Evolutionary conservation across 2,888 invertebrate genomes (phyloP), one percentile per base, ranked within the genome.

Genomic region (Sarcophaga caerulescens): DNA sequence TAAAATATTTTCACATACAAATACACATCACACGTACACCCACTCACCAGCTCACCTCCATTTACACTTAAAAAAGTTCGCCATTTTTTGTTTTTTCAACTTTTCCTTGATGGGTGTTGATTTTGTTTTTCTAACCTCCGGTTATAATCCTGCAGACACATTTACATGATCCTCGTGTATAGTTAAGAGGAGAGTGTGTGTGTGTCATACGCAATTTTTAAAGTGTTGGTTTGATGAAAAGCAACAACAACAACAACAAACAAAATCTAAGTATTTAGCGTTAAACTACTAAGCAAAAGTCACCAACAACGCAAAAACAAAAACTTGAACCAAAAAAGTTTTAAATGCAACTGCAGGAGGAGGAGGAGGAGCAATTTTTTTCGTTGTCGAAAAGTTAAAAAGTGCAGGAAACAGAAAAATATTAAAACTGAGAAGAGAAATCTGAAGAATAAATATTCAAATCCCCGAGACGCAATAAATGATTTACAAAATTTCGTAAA

Each of bases 221-320:
- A 35, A 52, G 52, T 52, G 52, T 17, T 52, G 52, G 14, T 52
- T 35, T 35, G 35, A 35, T 52, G 52, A 52, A 52, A 52, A 14
- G 17, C 52, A 10, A 10, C 35, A 35, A 35, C 35, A 35, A 35
- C 52, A 66, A 17, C 8, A 19, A 14, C 2, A 66, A 3, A 60
- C 14, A 60, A n/a, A 10, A 10, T 19, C 17, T 44, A 44, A 76
- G n/a, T 57, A 6, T 59, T 76, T 66, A 25, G 23, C 23, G 59
- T 44, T 21, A 76, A 76, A 45, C 59, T 59, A 17, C 59, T 19
- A 10, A 76, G 44, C 59, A 52, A 59, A 52, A 59, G 57, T 70
- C 70, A 70, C 11, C 57, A 57, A n/a, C 25, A 70, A 59, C 17
- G 10, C 14, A 65, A 75, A n/a, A 75, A 19, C 19, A 35, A 35